Evolutionary conservation across 2,113 vertebrate genomes (phyloP), one percentile per base, ranked within the genome.

Genomic region (Delphinapterus leucas): DNA sequence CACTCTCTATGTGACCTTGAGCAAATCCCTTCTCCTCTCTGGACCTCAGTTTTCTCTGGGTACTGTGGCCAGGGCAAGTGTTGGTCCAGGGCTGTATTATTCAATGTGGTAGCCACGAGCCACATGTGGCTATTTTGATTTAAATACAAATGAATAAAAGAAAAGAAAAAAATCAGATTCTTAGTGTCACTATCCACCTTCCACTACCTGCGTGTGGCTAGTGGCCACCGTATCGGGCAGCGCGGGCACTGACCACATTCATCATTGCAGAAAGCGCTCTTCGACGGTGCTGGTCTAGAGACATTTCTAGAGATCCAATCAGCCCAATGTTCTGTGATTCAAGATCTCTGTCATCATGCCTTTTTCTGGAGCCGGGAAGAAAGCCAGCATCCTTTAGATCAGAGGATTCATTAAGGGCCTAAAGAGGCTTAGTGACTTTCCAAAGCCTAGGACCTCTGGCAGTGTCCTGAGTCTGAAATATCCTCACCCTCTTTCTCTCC

Each of bases 151-250:
- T 68, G 74, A 82, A 91, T 65, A 47, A 58, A 61, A 36, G 33
- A 60, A 58, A 26, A 81, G 53, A 76, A 55, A 58, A 58, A 94
- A 81, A 13, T 65, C 13, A 36, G 4, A 61, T 55, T 90, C 53
- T 83, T 20, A 33, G 28, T 44, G 36, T 38, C 44, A 15, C 18
- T 26, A 6, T 41, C 38, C 63, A 28, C n/a, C 7, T 76, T 74
- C 21, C 41, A 26, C 3, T 8, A 26, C 18, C 63, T 18, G 7
- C 1, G 0, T 11, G 7, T 41, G 9, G 2, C 76, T 12, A 25
- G 60, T 20, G 49, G 49, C 36, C n/a, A 1, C 65, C 33, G 0
- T 21, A 4, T 1, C 18, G 36, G 49, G 55, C 53, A 11, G 55
- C 17, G 5, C 36, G 47, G 55, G 33, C 2, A 0, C 3, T n/a